phyloP scores from a whole-genome alignment of 2,113 vertebrate species.

The Seriola aureovittata region DNA sequence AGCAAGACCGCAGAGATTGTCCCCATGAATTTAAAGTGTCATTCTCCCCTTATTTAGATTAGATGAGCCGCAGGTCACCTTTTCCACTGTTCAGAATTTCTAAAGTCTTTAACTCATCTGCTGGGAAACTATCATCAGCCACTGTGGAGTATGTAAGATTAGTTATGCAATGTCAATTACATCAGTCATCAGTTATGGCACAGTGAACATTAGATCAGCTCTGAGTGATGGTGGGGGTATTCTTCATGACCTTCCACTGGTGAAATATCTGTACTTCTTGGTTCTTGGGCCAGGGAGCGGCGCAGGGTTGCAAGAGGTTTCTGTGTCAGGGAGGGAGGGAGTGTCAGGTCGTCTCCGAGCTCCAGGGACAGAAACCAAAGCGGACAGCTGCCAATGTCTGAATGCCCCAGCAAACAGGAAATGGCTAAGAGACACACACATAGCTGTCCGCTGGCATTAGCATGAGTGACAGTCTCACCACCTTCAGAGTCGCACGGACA shows the following conservation, averaged over 20 bases:
- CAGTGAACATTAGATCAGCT: slow-evolving; percentile 69
- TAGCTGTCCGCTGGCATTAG: slow-evolving; percentile 77
- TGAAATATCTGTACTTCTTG: slow-evolving; percentile 40
- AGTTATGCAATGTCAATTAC: slow-evolving; percentile 80
- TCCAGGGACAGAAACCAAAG: slow-evolving; percentile 70
- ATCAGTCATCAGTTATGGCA: slow-evolving; percentile 78
- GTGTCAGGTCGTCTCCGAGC: slow-evolving; percentile 73
- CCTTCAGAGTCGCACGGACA: slow-evolving; percentile 62
- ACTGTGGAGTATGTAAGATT: slow-evolving; percentile 75
- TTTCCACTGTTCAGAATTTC: slow-evolving; percentile 62
- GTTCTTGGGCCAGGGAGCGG: slow-evolving; percentile 28
- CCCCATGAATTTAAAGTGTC: slow-evolving; percentile 73
- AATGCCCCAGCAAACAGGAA: slow-evolving; percentile 72
- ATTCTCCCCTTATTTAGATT: slow-evolving; percentile 60
- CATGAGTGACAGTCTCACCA: slow-evolving; percentile 75
- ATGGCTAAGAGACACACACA: slow-evolving; percentile 74
- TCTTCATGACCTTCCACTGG: slow-evolving; percentile 62
- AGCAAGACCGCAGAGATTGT: slow-evolving; percentile 63
- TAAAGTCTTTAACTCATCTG: slow-evolving; percentile 67
- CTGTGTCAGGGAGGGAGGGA: slow-evolving; percentile 62
- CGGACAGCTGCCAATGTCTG: slow-evolving; percentile 81
- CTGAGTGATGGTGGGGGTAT: slow-evolving; percentile 58
- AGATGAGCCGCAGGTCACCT: slow-evolving; percentile 78
- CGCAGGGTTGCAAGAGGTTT: slow-evolving; percentile 44
- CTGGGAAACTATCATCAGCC: slow-evolving; percentile 61